Evolutionary conservation across 2,888 invertebrate species (phyloP), one percentile per base, ranked within the genome.

Genomic region (Catonia carolina): DNA sequence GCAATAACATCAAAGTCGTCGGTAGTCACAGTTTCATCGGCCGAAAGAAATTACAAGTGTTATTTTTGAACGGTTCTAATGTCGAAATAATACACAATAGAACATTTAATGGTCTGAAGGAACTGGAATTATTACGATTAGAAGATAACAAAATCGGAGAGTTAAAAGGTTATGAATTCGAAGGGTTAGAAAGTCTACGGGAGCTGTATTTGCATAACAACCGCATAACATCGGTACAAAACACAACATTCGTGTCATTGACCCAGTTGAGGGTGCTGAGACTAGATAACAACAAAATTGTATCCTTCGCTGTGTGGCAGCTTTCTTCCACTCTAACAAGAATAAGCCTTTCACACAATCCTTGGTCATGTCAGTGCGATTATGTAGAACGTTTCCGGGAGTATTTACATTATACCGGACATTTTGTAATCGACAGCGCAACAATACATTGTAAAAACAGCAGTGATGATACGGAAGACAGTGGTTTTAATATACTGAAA

Each of bases 11-110:
- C 65, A 80, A 82, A 67, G 77, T 81, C 56, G 78, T 92, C 55
- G 81, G 83, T 63, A 86, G 86, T 72, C 89, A 90, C 74, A 85
- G 88, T 39, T 91, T 93, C 73, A 86, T 92, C 65, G 91, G 89
- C 3, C 79, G 89, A 63, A 89, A 88, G 74, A 82, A 85, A 66
- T 75, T 90, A 59, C 83, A 84, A 69, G 79, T 85, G 60, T 73
- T 90, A 52, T 89, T 84, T 71, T 74, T 90, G 61, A 90, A 90
- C 71, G 79, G 82, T 50, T 89, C 88, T 23, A 84, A 85, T 68
- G 84, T 90, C 66, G 86, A 87, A 71, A 75, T 77, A 20, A 84
- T 90, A 66, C 85, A 87, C 68, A 90, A 90, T 68, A 77, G 88
- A 69, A 88, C 89, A 47, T 90, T 90, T 72, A 88, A 88, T 71